Conservation (phyloP, 1,140 invertebrate species). For the Heliconius congener region DNA sequence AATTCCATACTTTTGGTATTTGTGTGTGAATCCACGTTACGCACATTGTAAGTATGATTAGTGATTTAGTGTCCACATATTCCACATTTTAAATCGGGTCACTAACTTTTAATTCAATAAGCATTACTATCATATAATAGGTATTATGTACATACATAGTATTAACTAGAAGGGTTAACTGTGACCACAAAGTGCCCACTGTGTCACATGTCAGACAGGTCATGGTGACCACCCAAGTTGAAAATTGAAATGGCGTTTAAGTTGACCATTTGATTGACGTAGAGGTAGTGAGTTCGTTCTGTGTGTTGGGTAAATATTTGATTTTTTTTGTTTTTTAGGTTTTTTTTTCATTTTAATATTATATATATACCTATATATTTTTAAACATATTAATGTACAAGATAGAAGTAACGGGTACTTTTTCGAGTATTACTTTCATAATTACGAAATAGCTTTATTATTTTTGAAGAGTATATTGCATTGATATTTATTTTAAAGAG, state of each 20-base stretch:
- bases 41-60: too few species aligned
- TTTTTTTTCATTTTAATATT: too few species aligned
- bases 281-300: not conserved
- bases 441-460: too few species aligned
- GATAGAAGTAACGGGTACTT: too few species aligned
- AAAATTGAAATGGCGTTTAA: not conserved
- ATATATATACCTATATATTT: too few species aligned
- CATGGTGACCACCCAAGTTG: conserved; percentile 1
- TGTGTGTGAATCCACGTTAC: too few species aligned
- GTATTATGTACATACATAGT: not conserved
- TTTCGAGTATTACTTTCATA: too few species aligned
- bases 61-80: not conserved
- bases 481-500: too few species aligned
- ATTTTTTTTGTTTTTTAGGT: not conserved
- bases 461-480: too few species aligned
- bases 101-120: not conserved
- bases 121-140: not conserved
- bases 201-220: not conserved
- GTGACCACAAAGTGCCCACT: not conserved
- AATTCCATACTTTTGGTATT: too few species aligned
- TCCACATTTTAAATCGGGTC: not conserved
- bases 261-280: not conserved
- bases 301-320: too few species aligned
- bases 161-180: not conserved
- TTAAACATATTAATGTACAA: too few species aligned